Percentiles rank a stretch among this genome's conserved stretches.
phyloP scores from a whole-genome alignment of 2,888 invertebrate species.

The Apodemia zela region DNA sequence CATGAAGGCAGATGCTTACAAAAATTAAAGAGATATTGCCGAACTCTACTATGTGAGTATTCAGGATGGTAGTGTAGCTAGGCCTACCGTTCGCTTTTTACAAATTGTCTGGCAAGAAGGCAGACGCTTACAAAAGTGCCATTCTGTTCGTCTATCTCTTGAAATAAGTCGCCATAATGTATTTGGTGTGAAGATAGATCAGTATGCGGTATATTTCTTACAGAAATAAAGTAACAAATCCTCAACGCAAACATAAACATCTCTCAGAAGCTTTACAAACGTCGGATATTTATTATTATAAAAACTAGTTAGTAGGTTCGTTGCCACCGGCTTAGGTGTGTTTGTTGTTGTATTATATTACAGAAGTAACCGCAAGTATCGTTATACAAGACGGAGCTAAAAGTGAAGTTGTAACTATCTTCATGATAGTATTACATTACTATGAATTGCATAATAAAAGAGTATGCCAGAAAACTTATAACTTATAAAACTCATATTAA shows the following conservation, averaged over 20 bases:
- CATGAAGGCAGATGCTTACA: too few relatives aligned
- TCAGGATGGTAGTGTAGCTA: too few relatives aligned
- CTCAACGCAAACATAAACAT: neutral
- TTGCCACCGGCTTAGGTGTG: conserved; percentile 44
- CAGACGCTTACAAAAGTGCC: too few relatives aligned
- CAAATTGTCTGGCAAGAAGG: too few relatives aligned
- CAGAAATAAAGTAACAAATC: conserved; percentile 2
- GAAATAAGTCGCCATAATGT: too few relatives aligned
- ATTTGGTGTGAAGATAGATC: neutral
- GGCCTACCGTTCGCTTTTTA: too few relatives aligned
- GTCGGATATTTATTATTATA: conserved; percentile 35
- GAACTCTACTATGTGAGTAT: too few relatives aligned
- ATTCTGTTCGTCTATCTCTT: too few relatives aligned
- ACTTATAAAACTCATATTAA: too few relatives aligned
- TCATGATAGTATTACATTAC: neutral
- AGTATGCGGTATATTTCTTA: neutral
- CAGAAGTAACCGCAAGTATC: conserved; percentile 27
- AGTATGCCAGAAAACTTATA: neutral
- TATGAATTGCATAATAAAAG: neutral
- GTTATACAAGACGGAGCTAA: neutral
- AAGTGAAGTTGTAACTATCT: neutral
- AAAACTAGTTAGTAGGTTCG: conserved; percentile 55
- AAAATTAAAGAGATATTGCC: too few relatives aligned
- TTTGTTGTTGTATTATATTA: conserved; percentile 41
- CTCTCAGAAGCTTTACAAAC: conserved; percentile 28